Evolutionary conservation across 2,113 vertebrate genomes (phyloP), one percentile per base, ranked within the genome.

Genomic region (Tragelaphus scriptus): DNA sequence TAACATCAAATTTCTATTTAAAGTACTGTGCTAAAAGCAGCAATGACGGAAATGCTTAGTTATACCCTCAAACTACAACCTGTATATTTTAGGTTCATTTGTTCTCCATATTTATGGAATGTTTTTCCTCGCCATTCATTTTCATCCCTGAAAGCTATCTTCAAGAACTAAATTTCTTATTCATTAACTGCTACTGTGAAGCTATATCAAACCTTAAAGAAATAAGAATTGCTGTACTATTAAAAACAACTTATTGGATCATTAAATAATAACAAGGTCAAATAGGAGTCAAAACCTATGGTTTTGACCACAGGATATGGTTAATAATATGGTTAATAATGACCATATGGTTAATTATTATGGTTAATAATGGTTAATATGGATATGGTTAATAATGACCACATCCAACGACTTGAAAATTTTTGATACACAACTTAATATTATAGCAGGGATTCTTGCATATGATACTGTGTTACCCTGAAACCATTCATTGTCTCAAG

Each of bases 1-100:
- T 89, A 96, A 93, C 30, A 14, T 2, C 77, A 95, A 91, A 75
- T 96, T 87, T 93, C 53, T 44, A 85, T 88, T 87, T 90, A 91
- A 93, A 94, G 53, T 40, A 90, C 25, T 92, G 2, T 51, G 26
- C 12, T 61, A 85, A 80, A 85, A 84, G 26, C 14, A 91, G n/a
- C 25, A 86, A 61, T 51, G 13, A 32, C 51, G 56, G 21, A 91
- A 96, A 91, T 65, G n/a, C 26, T 84, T 68, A 44, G 23, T 92
- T 94, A 85, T 30, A 58, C 13, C 3, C 2, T 75, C n/a, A 21
- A 79, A 92, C 1, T 63, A 28, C 5, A 95, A 77, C 11, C 80
- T 87, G 47, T 40, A 26, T n/a, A 63, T 79, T 90, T 94, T 58
- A 91, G 23, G 84, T 59, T 90, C 71, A 90, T 40, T 25, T 71